These are phyloP conservation scores for Pyxicephalus adspersus DNA, from an alignment of 2,113 vertebrate genomes.

Conservation along the genomic window DNA sequence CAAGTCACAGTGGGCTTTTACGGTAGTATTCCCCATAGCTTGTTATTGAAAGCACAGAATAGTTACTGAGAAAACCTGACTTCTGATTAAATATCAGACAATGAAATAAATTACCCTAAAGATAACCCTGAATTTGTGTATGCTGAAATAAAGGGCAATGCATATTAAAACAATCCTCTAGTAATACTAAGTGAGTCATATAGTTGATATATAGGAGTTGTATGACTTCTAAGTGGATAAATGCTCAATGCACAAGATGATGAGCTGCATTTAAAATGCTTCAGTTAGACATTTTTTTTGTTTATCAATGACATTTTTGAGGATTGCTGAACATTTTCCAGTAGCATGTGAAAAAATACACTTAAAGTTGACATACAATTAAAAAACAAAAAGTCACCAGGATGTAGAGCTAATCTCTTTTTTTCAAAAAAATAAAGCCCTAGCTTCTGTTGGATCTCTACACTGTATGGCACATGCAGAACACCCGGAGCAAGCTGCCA, in stretches of 20 bases:
- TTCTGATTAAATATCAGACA: constrained; percentile 20
- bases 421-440: no score
- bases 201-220: neutral
- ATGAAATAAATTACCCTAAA: constrained; percentile 36
- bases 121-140: constrained; percentile 21
- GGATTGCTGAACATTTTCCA: no score
- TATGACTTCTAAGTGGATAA: neutral
- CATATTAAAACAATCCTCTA: neutral
- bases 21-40: constrained; percentile 5
- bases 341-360: no score
- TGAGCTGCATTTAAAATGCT: neutral
- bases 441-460: no score
- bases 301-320: no score
- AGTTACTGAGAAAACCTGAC: constrained; percentile 12
- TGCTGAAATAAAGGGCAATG: neutral
- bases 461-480: no score
- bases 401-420: no score
- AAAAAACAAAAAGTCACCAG: no score
- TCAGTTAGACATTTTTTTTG: no score
- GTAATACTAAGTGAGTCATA: neutral
- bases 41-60: constrained; percentile 12
- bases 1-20: constrained; percentile 23
- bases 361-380: no score
- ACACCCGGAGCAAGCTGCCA: no score
- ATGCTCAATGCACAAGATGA: neutral